A percentile compares a stretch with the other conserved stretches of the same genome.
These are phyloP conservation scores for Drosophila jambulina DNA, from an alignment of 1,140 invertebrate species.

Conservation along the genomic window DNA sequence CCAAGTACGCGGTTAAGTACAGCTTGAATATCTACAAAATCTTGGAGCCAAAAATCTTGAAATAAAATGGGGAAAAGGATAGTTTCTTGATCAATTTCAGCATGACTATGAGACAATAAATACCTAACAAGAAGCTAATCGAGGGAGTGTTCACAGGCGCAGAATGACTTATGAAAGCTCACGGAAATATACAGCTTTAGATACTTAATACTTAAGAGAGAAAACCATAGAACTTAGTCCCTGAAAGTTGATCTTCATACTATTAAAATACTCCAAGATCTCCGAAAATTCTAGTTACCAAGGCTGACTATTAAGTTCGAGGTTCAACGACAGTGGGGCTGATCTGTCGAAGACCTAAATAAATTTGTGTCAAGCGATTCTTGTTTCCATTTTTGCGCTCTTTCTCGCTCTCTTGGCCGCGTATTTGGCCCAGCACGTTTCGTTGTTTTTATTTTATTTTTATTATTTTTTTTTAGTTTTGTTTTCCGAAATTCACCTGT, in stretches of 20 bases:
- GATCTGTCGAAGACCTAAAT: constrained; percentile 49
- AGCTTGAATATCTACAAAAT: neutral
- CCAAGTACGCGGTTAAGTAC: neutral
- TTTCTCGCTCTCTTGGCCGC: constrained; percentile 17
- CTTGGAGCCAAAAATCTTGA: neutral
- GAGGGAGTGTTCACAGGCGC: neutral
- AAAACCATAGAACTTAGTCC: neutral
- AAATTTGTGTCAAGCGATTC: constrained; percentile 70
- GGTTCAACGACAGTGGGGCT: constrained; percentile 16
- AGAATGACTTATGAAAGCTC: neutral
- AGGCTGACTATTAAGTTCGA: constrained; percentile 25
- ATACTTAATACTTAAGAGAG: neutral
- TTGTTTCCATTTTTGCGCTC: constrained; percentile 38
- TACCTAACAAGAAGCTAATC: neutral
- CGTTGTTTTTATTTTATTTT: constrained; percentile 9
- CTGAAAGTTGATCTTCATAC: neutral
- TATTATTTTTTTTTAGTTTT: constrained; percentile 37
- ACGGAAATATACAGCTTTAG: constrained; percentile 1
- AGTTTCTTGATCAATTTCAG: neutral
- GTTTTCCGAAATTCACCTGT: constrained; percentile 55
- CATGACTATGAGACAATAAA: neutral
- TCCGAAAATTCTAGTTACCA: constrained; percentile 41
- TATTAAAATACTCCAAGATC: neutral
- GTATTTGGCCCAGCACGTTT: constrained; percentile 41
- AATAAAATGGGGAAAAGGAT: neutral